These are phyloP conservation scores for Himalopsyche anomala DNA, from an alignment of 2,888 invertebrate genomes.

Conservation along the genomic window DNA sequence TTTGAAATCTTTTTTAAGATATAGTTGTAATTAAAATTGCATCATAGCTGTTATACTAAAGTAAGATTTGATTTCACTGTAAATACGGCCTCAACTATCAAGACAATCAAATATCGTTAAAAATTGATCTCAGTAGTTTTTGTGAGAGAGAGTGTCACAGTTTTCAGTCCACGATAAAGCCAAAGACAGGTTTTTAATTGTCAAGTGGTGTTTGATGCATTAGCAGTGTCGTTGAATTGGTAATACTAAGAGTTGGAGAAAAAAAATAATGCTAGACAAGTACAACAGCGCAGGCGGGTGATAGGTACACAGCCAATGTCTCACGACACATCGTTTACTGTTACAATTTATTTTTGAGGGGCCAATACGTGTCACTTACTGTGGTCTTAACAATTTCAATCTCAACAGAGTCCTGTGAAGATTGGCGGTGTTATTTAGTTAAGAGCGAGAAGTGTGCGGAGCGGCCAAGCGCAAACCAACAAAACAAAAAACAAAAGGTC, in stretches of 20 bases:
- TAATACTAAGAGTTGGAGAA: slow-evolving; percentile 11
- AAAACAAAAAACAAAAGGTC: slow-evolving; percentile 50
- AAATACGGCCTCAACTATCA: too few species aligned
- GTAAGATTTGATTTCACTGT: too few species aligned
- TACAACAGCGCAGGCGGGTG: slow-evolving; percentile 48
- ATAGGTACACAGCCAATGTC: slow-evolving; percentile 40
- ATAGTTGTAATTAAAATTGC: too few species aligned
- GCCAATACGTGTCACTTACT: slow-evolving; percentile 61
- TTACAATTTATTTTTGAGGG: slow-evolving; percentile 29
- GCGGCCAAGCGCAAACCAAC: slow-evolving; percentile 63
- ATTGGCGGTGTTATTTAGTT: slow-evolving; percentile 51
- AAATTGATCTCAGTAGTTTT: too few species aligned
- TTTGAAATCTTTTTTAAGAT: too few species aligned
- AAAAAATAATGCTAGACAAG: slow-evolving; percentile 53
- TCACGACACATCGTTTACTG: slow-evolving; percentile 53
- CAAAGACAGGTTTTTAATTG: not conserved
- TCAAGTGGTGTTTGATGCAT: not conserved
- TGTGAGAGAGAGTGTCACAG: too few species aligned
- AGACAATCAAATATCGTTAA: too few species aligned
- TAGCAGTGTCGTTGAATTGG: slow-evolving; percentile 12
- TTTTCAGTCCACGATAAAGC: not conserved
- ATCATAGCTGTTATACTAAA: too few species aligned
- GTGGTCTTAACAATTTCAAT: slow-evolving; percentile 61
- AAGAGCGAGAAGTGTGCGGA: slow-evolving; percentile 57
- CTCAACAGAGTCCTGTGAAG: slow-evolving; percentile 62